These are phyloP conservation scores for Branchipolynoe longqiensis DNA, from an alignment of 2,888 invertebrate genomes.

Conservation along the genomic window DNA sequence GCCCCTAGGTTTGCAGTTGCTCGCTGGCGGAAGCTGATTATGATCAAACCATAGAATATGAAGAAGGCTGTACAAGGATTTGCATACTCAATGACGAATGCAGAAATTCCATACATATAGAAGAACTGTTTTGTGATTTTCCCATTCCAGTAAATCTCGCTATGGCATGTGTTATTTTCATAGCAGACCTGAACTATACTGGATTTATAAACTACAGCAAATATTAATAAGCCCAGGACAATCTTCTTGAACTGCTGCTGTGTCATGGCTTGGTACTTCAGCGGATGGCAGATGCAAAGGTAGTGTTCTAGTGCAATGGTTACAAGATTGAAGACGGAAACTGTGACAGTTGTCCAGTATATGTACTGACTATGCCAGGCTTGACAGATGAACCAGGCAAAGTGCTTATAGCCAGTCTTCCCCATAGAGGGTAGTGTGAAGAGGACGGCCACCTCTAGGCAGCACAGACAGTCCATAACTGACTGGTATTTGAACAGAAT, in stretches of 20 bases:
- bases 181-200: constrained; percentile 10
- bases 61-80: constrained; percentile 5
- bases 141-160: not conserved
- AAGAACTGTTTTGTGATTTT: not conserved
- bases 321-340: constrained; percentile 33
- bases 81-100: constrained; percentile 24
- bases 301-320: constrained; percentile 20
- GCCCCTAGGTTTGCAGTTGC: not conserved
- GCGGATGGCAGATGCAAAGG: constrained; percentile 13
- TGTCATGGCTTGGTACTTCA: constrained; percentile 17
- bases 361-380: constrained; percentile 40
- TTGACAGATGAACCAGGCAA: constrained; percentile 26
- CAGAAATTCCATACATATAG: not conserved
- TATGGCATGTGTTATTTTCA: not conserved
- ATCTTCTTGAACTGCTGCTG: not conserved
- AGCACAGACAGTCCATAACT: constrained; percentile 7
- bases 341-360: constrained; percentile 1
- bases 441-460: constrained; percentile 1
- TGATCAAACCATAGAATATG: not conserved
- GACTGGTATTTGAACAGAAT: constrained; percentile 56
- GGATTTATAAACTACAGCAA: not conserved
- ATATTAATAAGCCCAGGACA: not conserved
- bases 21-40: not conserved
- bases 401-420: not conserved
- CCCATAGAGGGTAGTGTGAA: constrained; percentile 34